phyloP scores from a whole-genome alignment of 2,797 vertebrate species.

The Bryconaethiops microstoma region DNA sequence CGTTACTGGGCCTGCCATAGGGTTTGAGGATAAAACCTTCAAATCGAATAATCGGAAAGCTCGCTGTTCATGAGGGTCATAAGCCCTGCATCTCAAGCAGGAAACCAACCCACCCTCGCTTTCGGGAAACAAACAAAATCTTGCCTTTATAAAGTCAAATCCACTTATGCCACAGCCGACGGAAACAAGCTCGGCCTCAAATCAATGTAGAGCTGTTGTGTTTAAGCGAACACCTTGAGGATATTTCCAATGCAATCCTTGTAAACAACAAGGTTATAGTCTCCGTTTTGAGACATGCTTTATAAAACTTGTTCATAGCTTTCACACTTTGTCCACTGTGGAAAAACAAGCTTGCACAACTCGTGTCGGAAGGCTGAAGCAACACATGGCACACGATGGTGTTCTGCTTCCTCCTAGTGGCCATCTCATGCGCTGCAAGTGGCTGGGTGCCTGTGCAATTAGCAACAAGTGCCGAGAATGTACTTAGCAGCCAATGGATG shows the following conservation, averaged over 20 bases:
- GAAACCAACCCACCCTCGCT: slow-evolving; percentile 28
- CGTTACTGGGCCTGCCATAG: slow-evolving; percentile 34
- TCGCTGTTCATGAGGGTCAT: background rate
- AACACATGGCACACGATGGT: slow-evolving; percentile 27
- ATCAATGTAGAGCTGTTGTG: slow-evolving; percentile 5
- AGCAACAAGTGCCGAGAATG: background rate
- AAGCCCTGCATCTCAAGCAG: slow-evolving; percentile 44
- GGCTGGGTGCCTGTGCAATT: background rate
- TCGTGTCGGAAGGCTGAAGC: background rate
- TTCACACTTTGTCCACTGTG: slow-evolving; percentile 9
- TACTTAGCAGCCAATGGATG: background rate
- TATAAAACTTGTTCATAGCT: slow-evolving; percentile 23
- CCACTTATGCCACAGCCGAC: slow-evolving; percentile 16
- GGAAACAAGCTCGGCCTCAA: slow-evolving; percentile 14
- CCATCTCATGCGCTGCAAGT: slow-evolving; percentile 25
- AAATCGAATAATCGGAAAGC: slow-evolving; percentile 35
- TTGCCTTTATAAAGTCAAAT: slow-evolving; percentile 43
- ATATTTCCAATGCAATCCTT: slow-evolving; percentile 10
- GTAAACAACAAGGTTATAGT: background rate
- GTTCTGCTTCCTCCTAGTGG: slow-evolving; percentile 76
- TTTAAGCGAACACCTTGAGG: slow-evolving; percentile 17
- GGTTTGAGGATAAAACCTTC: slow-evolving; percentile 51
- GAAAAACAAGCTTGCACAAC: slow-evolving; percentile 1
- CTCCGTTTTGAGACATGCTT: background rate
- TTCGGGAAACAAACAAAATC: slow-evolving; percentile 50